Conservation (phyloP, 2,888 invertebrate species). For the Autographa gamma region DNA sequence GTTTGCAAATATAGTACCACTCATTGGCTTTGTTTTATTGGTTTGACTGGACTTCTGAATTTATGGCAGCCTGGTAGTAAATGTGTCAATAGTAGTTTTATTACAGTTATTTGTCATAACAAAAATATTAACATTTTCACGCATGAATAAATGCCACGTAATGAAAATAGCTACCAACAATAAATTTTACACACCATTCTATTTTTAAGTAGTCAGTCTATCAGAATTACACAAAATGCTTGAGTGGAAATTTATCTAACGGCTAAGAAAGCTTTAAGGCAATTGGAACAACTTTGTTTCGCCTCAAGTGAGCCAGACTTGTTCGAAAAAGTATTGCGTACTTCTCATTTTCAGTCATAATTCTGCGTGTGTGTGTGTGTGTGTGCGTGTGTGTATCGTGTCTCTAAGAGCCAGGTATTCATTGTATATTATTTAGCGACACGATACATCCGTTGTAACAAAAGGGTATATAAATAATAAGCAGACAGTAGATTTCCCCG, state of each 20-base stretch:
- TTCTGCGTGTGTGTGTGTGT: no score
- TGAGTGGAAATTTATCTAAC: no score
- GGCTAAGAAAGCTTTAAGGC: no score
- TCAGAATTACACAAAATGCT: no score
- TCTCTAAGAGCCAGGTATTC: slow-evolving; percentile 18
- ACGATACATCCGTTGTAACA: slow-evolving; percentile 38
- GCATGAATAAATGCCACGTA: background rate
- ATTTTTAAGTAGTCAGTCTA: no score
- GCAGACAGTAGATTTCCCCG: slow-evolving; percentile 61
- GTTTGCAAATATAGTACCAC: slow-evolving; percentile 36
- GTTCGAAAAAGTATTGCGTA: no score
- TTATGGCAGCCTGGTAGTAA: slow-evolving; percentile 33
- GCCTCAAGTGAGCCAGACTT: no score
- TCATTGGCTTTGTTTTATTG: slow-evolving; percentile 33
- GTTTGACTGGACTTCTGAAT: slow-evolving; percentile 14
- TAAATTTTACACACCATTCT: no score
- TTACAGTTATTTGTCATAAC: background rate
- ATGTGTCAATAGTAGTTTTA: background rate
- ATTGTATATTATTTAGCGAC: slow-evolving; percentile 43
- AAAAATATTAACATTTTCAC: background rate
- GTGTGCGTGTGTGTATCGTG: slow-evolving; percentile 13
- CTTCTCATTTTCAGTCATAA: no score
- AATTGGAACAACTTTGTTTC: no score
- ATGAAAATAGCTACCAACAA: no score
- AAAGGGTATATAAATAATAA: slow-evolving; percentile 62